Percentiles rank a stretch among this genome's conserved stretches.
Conservation (phyloP, 2,113 vertebrate species). For the Promerops cafer region DNA sequence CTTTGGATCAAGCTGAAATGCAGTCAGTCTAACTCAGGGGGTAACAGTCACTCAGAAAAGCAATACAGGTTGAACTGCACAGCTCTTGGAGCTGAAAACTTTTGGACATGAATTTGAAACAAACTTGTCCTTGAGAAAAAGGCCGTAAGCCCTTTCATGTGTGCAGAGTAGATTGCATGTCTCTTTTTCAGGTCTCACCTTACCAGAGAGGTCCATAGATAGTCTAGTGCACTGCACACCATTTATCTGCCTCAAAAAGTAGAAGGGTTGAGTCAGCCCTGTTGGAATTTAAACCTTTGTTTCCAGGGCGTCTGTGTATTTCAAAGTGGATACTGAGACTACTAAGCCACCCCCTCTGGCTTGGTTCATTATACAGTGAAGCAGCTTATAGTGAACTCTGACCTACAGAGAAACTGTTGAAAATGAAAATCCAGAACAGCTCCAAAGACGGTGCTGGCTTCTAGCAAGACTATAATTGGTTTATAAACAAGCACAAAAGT, state of each 20-base stretch:
- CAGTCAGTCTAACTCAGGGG: not conserved
- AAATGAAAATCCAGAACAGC: not conserved
- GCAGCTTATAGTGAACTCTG: conserved; percentile 22
- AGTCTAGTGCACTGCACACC: not conserved
- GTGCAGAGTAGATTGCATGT: not conserved
- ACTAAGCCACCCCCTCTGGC: conserved; percentile 42
- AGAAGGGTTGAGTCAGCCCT: conserved; percentile 34
- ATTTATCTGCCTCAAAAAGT: conserved; percentile 46
- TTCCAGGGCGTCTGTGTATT: conserved; percentile 37
- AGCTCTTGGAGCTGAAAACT: not conserved
- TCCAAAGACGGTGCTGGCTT: not conserved
- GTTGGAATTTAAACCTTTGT: conserved; percentile 60
- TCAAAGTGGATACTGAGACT: conserved; percentile 49
- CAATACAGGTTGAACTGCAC: not conserved
- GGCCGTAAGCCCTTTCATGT: not conserved
- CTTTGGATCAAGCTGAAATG: not conserved
- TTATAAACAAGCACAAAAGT: not conserved
- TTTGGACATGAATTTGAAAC: conserved; percentile 11
- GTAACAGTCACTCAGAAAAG: not conserved
- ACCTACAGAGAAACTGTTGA: conserved; percentile 17
- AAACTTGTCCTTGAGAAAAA: conserved; percentile 5
- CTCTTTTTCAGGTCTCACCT: conserved; percentile 7
- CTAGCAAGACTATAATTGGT: not conserved
- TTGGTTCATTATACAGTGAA: conserved; percentile 35
- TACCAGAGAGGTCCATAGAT: not conserved